Conservation (phyloP, 2,113 vertebrate species). For the Peromyscus polionotus region DNA sequence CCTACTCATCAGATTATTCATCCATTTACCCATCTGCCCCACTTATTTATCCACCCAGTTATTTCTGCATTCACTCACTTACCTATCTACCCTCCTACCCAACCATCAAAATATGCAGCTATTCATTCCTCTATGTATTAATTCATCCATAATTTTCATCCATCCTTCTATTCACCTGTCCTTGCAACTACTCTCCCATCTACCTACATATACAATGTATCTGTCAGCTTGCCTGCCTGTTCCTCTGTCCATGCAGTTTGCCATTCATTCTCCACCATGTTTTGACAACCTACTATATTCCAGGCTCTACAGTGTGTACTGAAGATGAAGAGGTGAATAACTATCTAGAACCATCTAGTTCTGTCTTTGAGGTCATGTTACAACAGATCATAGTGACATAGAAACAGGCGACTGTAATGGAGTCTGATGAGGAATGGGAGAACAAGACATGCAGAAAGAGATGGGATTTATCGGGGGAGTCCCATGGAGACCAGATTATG, state of each 20-base stretch:
- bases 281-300: not conserved
- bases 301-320: not conserved
- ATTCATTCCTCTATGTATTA: not conserved
- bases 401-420: not conserved
- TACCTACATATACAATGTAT: not conserved
- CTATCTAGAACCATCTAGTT: not conserved
- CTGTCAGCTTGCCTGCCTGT: not conserved
- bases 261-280: not conserved
- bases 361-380: not conserved
- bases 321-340: not conserved
- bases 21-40: not conserved
- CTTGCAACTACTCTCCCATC: not conserved
- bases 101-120: not conserved
- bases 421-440: too few relatives aligned
- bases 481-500: not conserved
- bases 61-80: not conserved
- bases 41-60: not conserved
- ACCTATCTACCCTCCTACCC: not conserved
- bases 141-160: conserved; percentile 7
- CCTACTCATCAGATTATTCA: not conserved
- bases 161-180: conserved; percentile 3
- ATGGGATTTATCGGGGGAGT: not conserved
- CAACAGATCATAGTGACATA: not conserved
- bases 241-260: not conserved
- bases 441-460: not conserved